Conservation (phyloP, 2,113 vertebrate species). For the Choloepus hoffmanni region DNA sequence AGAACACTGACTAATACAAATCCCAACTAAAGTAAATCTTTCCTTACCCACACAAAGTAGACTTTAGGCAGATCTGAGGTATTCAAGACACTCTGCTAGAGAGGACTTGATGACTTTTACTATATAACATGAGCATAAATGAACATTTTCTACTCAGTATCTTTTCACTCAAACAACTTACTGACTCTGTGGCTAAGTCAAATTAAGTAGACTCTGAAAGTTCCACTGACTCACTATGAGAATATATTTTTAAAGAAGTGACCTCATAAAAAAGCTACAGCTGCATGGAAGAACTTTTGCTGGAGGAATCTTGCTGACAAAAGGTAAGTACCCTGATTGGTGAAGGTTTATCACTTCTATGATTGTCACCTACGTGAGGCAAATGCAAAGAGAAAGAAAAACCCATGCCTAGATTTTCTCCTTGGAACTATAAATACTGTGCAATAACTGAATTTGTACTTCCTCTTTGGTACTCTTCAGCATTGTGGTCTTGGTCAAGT, state of each 20-base stretch:
- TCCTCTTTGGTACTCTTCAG: neutral
- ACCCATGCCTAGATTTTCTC: neutral
- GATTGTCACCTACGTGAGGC: neutral
- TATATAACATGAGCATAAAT: neutral
- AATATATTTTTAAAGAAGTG: neutral
- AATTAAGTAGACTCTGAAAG: neutral
- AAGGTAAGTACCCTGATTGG: neutral
- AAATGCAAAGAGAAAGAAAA: neutral
- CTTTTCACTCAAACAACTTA: neutral
- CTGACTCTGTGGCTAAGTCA: neutral
- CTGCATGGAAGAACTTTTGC: neutral
- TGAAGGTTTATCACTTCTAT: neutral
- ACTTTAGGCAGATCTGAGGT: neutral
- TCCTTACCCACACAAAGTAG: neutral
- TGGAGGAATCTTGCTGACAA: neutral
- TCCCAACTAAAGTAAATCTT: neutral
- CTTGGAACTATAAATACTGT: neutral
- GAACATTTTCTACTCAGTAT: neutral
- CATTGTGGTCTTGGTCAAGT: conserved; percentile 19
- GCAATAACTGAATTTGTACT: neutral
- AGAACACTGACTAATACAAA: neutral
- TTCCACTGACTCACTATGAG: neutral
- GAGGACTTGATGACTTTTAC: neutral
- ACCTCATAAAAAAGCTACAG: neutral
- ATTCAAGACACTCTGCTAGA: neutral